Conservation (phyloP, 2,888 invertebrate genomes). For the Idaea biselata region DNA sequence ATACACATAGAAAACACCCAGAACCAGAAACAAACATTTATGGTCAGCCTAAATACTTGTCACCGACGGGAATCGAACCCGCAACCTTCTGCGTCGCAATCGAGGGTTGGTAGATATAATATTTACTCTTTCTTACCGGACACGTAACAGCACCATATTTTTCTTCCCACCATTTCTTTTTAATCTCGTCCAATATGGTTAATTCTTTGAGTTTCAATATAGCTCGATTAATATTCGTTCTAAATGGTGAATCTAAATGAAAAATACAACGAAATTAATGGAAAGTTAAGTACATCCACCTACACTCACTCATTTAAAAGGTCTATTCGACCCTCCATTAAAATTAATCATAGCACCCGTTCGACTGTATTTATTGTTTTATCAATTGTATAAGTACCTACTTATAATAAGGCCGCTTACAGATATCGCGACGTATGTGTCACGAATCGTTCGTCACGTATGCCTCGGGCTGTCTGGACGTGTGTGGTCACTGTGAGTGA, state of each 20-base stretch:
- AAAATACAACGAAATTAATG: slow-evolving; percentile 1
- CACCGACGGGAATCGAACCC: not conserved
- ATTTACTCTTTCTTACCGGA: slow-evolving; percentile 45
- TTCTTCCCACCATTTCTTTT: slow-evolving; percentile 94
- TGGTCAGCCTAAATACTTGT: not conserved
- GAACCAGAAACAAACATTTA: not conserved
- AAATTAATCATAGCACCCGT: not conserved
- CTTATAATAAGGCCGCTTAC: no score
- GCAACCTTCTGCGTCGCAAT: not conserved
- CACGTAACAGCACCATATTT: slow-evolving; percentile 82
- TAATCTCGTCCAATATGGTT: slow-evolving; percentile 87
- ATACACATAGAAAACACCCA: not conserved
- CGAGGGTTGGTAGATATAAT: not conserved
- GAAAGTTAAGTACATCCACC: not conserved
- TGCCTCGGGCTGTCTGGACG: no score
- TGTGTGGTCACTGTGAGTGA: no score
- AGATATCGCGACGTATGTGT: no score
- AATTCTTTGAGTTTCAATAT: slow-evolving; percentile 93
- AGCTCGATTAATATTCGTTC: slow-evolving; percentile 89
- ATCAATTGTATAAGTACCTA: not conserved
- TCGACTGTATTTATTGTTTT: not conserved
- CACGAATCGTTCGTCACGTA: no score
- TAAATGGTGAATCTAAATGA: slow-evolving; percentile 76
- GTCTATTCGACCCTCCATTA: not conserved
- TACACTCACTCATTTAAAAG: not conserved